phyloP scores from a whole-genome alignment of 2,797 vertebrate species.

The Garrulus glandarius region DNA sequence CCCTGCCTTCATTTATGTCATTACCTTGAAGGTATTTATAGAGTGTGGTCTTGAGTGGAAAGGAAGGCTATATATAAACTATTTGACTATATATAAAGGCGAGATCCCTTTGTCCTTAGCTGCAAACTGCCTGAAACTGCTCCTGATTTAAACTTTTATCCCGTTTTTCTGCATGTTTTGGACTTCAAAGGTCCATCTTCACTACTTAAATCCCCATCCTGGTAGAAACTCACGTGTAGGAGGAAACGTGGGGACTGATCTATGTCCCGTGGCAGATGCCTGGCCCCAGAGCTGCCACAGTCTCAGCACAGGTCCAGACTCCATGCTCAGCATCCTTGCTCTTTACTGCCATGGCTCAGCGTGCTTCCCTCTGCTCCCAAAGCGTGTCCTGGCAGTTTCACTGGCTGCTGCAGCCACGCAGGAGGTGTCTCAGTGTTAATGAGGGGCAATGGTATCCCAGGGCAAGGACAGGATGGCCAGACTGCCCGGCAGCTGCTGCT shows the following conservation, averaged over 20 bases:
- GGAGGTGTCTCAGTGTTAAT: neutral
- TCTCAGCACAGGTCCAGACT: neutral
- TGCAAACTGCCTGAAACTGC: neutral
- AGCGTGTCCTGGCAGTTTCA: fast-evolving
- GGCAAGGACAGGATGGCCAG: slow-evolving; percentile 14
- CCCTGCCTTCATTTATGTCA: slow-evolving; percentile 71
- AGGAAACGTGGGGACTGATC: neutral
- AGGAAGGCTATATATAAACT: slow-evolving; percentile 28
- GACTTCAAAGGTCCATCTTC: neutral
- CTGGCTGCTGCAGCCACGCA: neutral
- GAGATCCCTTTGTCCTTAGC: slow-evolving; percentile 40
- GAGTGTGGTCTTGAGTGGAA: slow-evolving; percentile 32
- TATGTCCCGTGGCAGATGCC: fast-evolving
- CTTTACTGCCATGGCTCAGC: fast-evolving
- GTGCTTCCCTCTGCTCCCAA: neutral
- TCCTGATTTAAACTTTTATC: neutral
- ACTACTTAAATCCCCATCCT: neutral
- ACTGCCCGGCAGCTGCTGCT: neutral
- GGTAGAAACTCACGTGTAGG: neutral
- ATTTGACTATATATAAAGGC: slow-evolving; percentile 42
- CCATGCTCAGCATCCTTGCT: fast-evolving
- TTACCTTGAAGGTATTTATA: slow-evolving; percentile 72
- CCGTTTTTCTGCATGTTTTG: neutral
- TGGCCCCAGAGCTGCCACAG: neutral
- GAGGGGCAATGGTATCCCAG: neutral